Evolutionary conservation across 2,888 invertebrate species (phyloP).

Genomic region (Stenotaenia linearis): DNA sequence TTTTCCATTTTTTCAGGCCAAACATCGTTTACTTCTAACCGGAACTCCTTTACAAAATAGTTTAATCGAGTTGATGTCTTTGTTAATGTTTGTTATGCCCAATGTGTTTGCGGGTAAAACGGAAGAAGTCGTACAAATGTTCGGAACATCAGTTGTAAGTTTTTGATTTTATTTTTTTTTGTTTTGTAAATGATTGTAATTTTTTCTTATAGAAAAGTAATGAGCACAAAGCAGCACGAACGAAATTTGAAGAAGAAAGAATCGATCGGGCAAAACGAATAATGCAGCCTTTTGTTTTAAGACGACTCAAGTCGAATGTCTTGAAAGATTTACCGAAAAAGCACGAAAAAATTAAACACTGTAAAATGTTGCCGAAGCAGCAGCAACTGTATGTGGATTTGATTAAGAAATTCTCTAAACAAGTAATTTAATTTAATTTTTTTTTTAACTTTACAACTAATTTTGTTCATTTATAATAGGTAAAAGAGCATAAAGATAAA

Average conservation of each 20-base stretch:
- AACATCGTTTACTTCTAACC: conserved; percentile 78
- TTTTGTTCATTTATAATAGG: background rate
- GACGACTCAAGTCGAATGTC: conserved; percentile 81
- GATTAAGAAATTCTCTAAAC: conserved; percentile 54
- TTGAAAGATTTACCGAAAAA: conserved; percentile 79
- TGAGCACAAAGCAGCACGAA: conserved; percentile 36
- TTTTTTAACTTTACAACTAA: background rate
- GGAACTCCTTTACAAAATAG: conserved; percentile 97
- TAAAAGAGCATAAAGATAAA: conserved; percentile 28
- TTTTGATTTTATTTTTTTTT: background rate
- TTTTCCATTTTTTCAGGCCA: conserved; percentile 58
- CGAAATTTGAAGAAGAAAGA: conserved; percentile 78
- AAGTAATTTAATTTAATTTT: background rate
- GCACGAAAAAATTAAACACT: conserved; percentile 61
- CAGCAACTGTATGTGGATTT: conserved; percentile 67
- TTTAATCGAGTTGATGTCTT: conserved; percentile 87
- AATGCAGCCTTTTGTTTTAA: conserved; percentile 89
- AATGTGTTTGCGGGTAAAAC: conserved; percentile 84
- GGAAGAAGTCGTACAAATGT: conserved; percentile 78
- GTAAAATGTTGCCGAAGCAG: conserved; percentile 67
- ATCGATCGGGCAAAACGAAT: conserved; percentile 89
- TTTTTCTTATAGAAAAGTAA: conserved; percentile 33
- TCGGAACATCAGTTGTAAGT: conserved; percentile 53
- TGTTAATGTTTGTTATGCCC: conserved; percentile 94
- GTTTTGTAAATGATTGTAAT: background rate